Conservation (phyloP, 2,113 vertebrate species). For the Azemiops feae region DNA sequence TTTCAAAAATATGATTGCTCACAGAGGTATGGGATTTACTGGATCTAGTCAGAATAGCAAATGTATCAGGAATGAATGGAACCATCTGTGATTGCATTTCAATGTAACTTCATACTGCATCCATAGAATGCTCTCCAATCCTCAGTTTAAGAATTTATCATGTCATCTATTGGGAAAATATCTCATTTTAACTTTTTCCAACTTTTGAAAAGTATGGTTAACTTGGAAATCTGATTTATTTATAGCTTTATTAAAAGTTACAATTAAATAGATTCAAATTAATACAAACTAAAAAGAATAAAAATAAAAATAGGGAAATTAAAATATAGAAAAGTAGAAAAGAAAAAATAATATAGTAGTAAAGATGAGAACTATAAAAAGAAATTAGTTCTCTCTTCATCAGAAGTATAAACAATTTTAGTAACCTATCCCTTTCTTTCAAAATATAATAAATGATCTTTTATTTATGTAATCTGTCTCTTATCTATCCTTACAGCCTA, state of each 20-base stretch:
- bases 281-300: no score
- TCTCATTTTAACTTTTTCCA: not conserved
- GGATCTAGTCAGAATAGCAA: not conserved
- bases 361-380: no score
- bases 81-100: not conserved
- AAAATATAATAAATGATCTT: no score
- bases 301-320: no score
- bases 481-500: no score
- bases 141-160: not conserved
- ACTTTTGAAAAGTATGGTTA: not conserved
- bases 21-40: not conserved
- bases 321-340: no score
- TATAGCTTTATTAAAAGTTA: not conserved
- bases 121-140: no score
- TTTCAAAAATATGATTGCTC: not conserved
- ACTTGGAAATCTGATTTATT: not conserved
- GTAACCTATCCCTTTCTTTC: no score
- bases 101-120: not conserved
- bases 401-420: no score
- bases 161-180: not conserved
- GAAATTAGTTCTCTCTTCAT: no score
- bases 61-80: not conserved
- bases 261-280: not conserved
- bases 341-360: no score
- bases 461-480: no score